Conservation (phyloP, 2,797 vertebrate species). For the Diplodus puntazzo region DNA sequence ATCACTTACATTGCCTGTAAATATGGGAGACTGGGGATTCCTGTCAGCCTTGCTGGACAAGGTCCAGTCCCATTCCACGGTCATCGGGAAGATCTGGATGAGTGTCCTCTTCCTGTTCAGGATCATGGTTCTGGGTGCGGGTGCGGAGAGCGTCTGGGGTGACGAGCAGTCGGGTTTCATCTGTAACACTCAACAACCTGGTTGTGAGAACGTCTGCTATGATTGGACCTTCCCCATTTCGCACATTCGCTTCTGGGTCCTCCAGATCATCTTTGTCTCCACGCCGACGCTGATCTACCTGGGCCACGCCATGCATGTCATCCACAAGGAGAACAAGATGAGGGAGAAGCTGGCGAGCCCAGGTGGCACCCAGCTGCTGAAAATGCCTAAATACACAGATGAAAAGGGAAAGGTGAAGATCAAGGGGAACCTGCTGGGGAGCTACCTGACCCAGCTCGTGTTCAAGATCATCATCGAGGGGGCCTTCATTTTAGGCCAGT, state of each 20-base stretch:
- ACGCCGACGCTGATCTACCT: constrained; percentile 87
- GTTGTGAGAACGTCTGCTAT: constrained; percentile 97
- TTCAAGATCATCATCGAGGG: constrained; percentile 93
- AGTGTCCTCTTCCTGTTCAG: constrained; percentile 96
- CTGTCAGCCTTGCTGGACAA: constrained; percentile 92
- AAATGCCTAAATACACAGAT: constrained; percentile 85
- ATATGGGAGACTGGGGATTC: constrained; percentile 96
- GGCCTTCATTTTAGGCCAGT: constrained; percentile 94
- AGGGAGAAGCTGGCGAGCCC: constrained; percentile 79
- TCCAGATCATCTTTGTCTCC: constrained; percentile 94
- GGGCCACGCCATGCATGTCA: constrained; percentile 86
- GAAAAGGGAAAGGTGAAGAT: constrained; percentile 90
- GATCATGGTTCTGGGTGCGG: constrained; percentile 94
- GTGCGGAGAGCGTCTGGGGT: constrained; percentile 94
- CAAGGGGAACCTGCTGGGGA: constrained; percentile 92
- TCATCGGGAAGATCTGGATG: constrained; percentile 97
- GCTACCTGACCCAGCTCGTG: constrained; percentile 90
- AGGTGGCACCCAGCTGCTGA: constrained; percentile 66
- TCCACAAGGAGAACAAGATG: constrained; percentile 91
- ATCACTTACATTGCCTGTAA: constrained; percentile 40
- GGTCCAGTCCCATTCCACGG: constrained; percentile 94
- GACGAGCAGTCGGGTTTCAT: constrained; percentile 94
- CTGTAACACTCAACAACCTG: constrained; percentile 95
- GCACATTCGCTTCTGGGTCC: constrained; percentile 97
- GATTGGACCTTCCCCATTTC: constrained; percentile 96